Evolutionary conservation across 1,140 invertebrate species (phyloP).

Genomic region (Danaus plexippus): DNA sequence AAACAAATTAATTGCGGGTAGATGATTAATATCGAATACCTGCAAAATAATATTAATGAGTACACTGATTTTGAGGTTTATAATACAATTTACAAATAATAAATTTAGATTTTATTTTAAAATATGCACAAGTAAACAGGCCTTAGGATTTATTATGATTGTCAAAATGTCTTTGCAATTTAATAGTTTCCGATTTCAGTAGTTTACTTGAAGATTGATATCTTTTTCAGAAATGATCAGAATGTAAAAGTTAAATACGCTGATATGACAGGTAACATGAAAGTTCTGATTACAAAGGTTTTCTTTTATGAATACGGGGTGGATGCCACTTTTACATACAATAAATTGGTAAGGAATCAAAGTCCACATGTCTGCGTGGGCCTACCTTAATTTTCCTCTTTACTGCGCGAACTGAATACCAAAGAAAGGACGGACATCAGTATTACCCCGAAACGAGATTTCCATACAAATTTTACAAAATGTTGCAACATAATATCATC

Average conservation of each 20-base stretch:
- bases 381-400: slow-evolving; percentile 62
- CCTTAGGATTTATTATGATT: background rate
- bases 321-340: slow-evolving; percentile 50
- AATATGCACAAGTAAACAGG: too few species aligned
- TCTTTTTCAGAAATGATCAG: slow-evolving; percentile 1
- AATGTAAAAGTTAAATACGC: slow-evolving; percentile 3
- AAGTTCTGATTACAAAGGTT: slow-evolving; percentile 28
- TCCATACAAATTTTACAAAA: slow-evolving; percentile 44
- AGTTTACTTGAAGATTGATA: slow-evolving; percentile 1
- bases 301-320: slow-evolving; percentile 51
- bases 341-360: slow-evolving; percentile 60
- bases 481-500: slow-evolving; percentile 26
- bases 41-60: background rate
- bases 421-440: slow-evolving; percentile 50
- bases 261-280: slow-evolving; percentile 26
- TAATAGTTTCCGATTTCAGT: background rate
- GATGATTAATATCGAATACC: slow-evolving; percentile 11
- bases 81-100: slow-evolving; percentile 1
- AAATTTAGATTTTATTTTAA: too few species aligned
- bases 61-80: too few species aligned
- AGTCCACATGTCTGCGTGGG: slow-evolving; percentile 51
- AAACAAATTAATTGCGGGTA: slow-evolving; percentile 15
- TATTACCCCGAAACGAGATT: slow-evolving; percentile 33
- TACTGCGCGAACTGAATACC: slow-evolving; percentile 48
- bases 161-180: background rate